Conservation (phyloP, 1,140 invertebrate species). For the Sweltsa coloradensis region DNA sequence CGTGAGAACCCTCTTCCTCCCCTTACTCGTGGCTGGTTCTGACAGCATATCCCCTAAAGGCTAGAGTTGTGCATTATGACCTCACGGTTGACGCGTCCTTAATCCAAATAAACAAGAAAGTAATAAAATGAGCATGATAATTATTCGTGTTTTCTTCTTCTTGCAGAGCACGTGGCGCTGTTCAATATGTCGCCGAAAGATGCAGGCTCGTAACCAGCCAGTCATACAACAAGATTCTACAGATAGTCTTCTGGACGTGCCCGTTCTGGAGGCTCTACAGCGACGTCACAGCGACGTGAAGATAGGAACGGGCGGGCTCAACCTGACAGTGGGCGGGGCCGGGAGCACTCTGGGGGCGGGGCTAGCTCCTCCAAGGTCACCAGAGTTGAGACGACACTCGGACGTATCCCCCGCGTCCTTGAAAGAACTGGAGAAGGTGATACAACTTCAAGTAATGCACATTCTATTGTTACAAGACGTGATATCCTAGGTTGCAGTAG, state of each 20-base stretch:
- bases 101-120: no score
- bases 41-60: no score
- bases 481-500: no score
- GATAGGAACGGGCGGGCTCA: slow-evolving; percentile 36
- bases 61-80: no score
- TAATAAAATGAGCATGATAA: no score
- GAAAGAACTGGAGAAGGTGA: slow-evolving; percentile 74
- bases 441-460: slow-evolving; percentile 19
- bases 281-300: slow-evolving; percentile 67
- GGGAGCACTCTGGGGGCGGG: slow-evolving; percentile 34
- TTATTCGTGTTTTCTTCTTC: no score
- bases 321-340: slow-evolving; percentile 14
- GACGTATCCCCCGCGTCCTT: slow-evolving; percentile 72
- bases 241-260: slow-evolving; percentile 64
- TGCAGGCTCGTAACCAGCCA: slow-evolving; percentile 55
- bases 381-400: slow-evolving; percentile 63
- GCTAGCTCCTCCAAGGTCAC: slow-evolving; percentile 61
- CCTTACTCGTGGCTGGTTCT: no score
- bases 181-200: slow-evolving; percentile 65
- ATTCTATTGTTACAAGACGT: no score
- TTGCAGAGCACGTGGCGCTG: slow-evolving; percentile 60
- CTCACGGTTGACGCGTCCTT: no score
- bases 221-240: slow-evolving; percentile 57
- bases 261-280: slow-evolving; percentile 56
- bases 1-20: no score